Evolutionary conservation across 2,888 invertebrate species (phyloP).

Genomic region (Drosophila hamatofila): DNA sequence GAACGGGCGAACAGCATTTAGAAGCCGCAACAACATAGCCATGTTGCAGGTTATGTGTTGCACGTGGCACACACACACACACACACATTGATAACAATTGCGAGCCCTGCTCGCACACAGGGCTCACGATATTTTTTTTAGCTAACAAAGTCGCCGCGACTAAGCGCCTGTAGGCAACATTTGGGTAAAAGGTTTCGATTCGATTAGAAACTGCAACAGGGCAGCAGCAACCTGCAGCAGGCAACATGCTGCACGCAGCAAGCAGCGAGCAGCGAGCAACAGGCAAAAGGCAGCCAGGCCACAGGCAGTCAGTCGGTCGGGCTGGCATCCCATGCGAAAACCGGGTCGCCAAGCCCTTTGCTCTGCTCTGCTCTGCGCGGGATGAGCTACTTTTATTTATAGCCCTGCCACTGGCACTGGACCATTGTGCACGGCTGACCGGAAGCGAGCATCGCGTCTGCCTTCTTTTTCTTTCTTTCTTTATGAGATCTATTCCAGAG

Average conservation of each 20-base stretch:
- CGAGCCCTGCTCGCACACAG: constrained; percentile 13
- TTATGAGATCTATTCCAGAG: neutral
- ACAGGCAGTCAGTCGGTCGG: constrained; percentile 14
- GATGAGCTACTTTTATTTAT: constrained; percentile 53
- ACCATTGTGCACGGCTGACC: constrained; percentile 2
- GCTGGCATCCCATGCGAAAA: constrained; percentile 38
- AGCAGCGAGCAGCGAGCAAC: neutral
- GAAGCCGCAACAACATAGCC: constrained; percentile 22
- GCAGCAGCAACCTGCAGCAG: constrained; percentile 76
- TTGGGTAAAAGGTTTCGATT: constrained; percentile 85
- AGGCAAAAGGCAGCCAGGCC: neutral
- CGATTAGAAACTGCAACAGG: constrained; percentile 85
- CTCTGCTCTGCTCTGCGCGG: constrained; percentile 25
- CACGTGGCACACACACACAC: constrained; percentile 39
- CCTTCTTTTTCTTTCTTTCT: neutral
- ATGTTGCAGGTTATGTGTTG: constrained; percentile 69
- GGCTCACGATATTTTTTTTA: constrained; percentile 59
- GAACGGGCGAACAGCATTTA: constrained; percentile 67
- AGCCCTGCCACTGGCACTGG: constrained; percentile 31
- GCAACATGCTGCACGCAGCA: constrained; percentile 18
- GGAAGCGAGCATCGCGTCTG: neutral
- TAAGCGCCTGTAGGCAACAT: constrained; percentile 68
- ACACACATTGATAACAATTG: constrained; percentile 36
- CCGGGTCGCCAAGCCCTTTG: constrained; percentile 58
- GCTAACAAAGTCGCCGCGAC: constrained; percentile 68